Conservation (phyloP, 2,888 invertebrate genomes). For the Drosophila vallismaia region DNA sequence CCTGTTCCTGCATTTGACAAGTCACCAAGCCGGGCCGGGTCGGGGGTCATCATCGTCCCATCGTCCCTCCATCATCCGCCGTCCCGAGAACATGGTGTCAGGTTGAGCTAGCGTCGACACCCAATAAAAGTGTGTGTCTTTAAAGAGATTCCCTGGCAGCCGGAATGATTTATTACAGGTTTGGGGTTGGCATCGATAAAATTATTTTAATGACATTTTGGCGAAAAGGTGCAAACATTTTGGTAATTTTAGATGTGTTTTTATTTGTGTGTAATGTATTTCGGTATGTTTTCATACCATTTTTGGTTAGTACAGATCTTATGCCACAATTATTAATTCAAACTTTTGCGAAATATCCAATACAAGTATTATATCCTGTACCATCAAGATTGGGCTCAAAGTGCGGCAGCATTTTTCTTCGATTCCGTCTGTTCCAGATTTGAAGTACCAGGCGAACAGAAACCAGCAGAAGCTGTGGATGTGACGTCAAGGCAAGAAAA, state of each 20-base stretch:
- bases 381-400: too few species aligned
- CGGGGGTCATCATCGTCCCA: slow-evolving; percentile 19
- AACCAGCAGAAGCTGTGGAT: too few species aligned
- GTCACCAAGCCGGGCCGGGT: not conserved
- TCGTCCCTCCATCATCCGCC: slow-evolving; percentile 25
- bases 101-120: slow-evolving; percentile 9
- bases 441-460: too few species aligned
- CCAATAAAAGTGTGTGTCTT: slow-evolving; percentile 21
- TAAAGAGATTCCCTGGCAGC: not conserved
- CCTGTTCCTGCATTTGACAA: slow-evolving; percentile 29
- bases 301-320: too few species aligned
- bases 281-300: too few species aligned
- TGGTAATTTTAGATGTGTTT: not conserved
- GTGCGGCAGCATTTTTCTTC: too few species aligned
- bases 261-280: not conserved
- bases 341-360: too few species aligned
- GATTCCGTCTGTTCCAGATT: too few species aligned
- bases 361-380: too few species aligned
- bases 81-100: slow-evolving; percentile 21
- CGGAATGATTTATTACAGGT: slow-evolving; percentile 17
- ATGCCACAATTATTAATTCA: too few species aligned
- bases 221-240: not conserved
- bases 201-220: not conserved
- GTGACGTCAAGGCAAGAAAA: too few species aligned
- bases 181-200: not conserved